These are phyloP conservation scores for Corbicula japonica DNA, from an alignment of 2,888 invertebrate genomes.

Conservation along the genomic window DNA sequence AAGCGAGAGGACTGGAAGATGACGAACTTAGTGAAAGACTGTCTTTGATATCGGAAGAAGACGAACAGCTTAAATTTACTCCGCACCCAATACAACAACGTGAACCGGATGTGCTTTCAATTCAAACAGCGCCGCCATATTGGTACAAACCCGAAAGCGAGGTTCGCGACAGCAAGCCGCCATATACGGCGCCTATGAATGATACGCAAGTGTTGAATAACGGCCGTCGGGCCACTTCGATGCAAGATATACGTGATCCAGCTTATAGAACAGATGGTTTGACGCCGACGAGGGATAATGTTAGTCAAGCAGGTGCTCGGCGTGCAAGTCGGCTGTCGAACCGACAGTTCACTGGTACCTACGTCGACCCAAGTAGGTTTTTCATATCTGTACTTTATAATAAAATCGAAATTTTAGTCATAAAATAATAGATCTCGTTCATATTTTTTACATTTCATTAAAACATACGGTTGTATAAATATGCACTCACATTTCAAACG, in stretches of 20 bases:
- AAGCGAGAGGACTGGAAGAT: slow-evolving; percentile 31
- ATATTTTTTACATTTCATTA: too few relatives aligned
- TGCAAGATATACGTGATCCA: slow-evolving; percentile 53
- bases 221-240: slow-evolving; percentile 43
- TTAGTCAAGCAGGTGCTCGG: slow-evolving; percentile 1
- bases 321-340: slow-evolving; percentile 55
- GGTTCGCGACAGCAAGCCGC: slow-evolving; percentile 49
- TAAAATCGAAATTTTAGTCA: not conserved
- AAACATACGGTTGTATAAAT: too few relatives aligned
- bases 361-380: slow-evolving; percentile 79
- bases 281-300: slow-evolving; percentile 1
- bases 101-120: slow-evolving; percentile 57
- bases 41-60: slow-evolving; percentile 65
- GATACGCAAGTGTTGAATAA: slow-evolving; percentile 25
- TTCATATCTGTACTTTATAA: too few relatives aligned
- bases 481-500: too few relatives aligned
- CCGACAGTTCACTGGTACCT: slow-evolving; percentile 75
- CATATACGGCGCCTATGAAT: slow-evolving; percentile 65
- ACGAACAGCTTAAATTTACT: slow-evolving; percentile 50
- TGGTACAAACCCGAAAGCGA: slow-evolving; percentile 50
- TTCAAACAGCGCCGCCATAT: slow-evolving; percentile 69
- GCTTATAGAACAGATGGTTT: slow-evolving; percentile 38
- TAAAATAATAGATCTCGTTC: too few relatives aligned
- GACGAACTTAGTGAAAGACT: slow-evolving; percentile 60
- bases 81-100: slow-evolving; percentile 31